Evolutionary conservation across 2,888 invertebrate genomes (phyloP), one percentile per base, ranked within the genome.

Genomic region (Lasius fuliginosus): DNA sequence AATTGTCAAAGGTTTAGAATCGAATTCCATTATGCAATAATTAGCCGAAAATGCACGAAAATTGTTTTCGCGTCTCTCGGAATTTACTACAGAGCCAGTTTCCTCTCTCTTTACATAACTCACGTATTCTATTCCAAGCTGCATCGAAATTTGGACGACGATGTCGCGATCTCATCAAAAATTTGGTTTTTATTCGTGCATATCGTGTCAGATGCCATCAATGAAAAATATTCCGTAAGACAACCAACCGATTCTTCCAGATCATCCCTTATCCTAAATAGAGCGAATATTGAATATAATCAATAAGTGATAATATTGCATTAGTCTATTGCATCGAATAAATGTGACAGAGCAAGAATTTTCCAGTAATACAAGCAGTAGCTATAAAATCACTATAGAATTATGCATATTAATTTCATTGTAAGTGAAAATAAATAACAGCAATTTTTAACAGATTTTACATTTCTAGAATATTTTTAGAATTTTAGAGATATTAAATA

Each of bases 41-140:
- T 46, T 46, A 46, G 15, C 12, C 30, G 42, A 64, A 49, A n/a
- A 68, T 62, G 30, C 30, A 68, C 27, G 30, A 62, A 30, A 71
- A 62, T 49, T 85, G 76, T 53, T 67, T 75, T 58, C 53, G 36
- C 23, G 11, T 60, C 40, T 9, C 11, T 9, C 42, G 40, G 11
- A 74, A 40, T 84, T 71, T 42, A 83, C 40, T 42, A 83, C 40
- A 42, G 30, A 12, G 4, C 15, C 42, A 30, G 65, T 83, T 83
- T 75, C 60, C 73, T 42, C 12, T 18, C 49, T 49, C 18, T 90
- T 90, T 90, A 90, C 85, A 83, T 88, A 90, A 90, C 84, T 69
- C 84, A 64, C 73, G 64, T n/a, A n/a, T n/a, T 88, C 90, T 89
- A 87, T 87, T 73, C 84, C 87, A 88, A 89, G 86, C 81, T 81